Evolutionary conservation across 2,888 invertebrate species (phyloP).

Genomic region (Rapana venosa): DNA sequence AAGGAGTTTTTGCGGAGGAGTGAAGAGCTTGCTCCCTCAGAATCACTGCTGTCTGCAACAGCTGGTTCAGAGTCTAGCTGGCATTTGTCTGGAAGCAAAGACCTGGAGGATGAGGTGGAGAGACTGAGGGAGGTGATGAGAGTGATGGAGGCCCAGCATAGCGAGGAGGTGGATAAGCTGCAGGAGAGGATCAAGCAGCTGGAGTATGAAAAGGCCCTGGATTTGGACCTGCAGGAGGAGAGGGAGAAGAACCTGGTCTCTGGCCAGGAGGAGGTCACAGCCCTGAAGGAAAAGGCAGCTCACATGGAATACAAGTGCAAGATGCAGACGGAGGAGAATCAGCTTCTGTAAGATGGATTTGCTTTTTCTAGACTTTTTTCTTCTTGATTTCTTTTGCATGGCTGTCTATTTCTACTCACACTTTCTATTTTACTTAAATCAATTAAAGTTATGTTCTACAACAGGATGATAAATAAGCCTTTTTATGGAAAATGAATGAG

Average conservation of each 20-base stretch:
- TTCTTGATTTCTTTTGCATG: background rate
- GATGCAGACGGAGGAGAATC: slow-evolving; percentile 3
- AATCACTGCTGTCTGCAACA: background rate
- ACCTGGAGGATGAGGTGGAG: slow-evolving; percentile 7
- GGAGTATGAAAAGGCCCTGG: slow-evolving; percentile 29
- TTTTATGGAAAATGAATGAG: too few species aligned
- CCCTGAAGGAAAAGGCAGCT: background rate
- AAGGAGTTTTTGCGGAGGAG: slow-evolving; percentile 29
- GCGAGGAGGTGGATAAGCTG: slow-evolving; percentile 17
- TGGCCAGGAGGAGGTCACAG: background rate
- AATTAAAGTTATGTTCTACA: too few species aligned
- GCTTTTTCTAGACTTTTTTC: background rate
- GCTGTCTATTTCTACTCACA: too few species aligned
- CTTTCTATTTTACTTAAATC: too few species aligned
- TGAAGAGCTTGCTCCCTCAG: slow-evolving; percentile 11
- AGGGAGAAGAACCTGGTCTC: background rate
- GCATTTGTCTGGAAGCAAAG: background rate
- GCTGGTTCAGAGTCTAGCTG: background rate
- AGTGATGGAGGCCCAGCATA: slow-evolving; percentile 7
- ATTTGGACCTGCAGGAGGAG: slow-evolving; percentile 21
- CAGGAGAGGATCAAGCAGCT: slow-evolving; percentile 23
- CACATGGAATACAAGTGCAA: slow-evolving; percentile 8
- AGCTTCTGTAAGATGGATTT: slow-evolving; percentile 1
- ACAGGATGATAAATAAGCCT: too few species aligned
- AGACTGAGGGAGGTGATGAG: slow-evolving; percentile 7